Percentiles rank a stretch among this genome's conserved stretches.
Conservation (phyloP, 2,888 invertebrate genomes). For the Cryptus armator region DNA sequence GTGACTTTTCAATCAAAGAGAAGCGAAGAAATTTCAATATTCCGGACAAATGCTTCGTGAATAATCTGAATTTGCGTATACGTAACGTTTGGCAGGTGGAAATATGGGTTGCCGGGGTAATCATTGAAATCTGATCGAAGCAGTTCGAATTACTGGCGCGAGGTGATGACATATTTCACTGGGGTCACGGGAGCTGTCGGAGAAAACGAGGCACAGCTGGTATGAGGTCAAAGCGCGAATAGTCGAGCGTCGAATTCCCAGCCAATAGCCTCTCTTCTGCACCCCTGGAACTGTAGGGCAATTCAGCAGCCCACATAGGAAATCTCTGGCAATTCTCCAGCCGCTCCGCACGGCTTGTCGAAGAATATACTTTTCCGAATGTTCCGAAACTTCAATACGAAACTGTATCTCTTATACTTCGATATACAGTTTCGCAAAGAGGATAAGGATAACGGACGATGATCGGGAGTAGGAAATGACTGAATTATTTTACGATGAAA, state of each 20-base stretch:
- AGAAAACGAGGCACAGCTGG: constrained; percentile 47
- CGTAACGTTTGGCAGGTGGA: not conserved
- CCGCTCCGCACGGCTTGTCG: not conserved
- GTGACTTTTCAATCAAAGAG: not conserved
- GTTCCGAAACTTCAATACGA: constrained; percentile 36
- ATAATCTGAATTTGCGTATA: not conserved
- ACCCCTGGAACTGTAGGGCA: constrained; percentile 19
- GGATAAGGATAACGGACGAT: constrained; percentile 2
- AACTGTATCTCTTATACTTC: constrained; percentile 40
- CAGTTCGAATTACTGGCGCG: constrained; percentile 35
- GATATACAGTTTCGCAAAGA: not conserved
- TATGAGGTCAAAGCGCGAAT: constrained; percentile 40
- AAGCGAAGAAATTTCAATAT: not conserved
- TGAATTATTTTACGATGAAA: no score
- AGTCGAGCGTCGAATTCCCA: constrained; percentile 48
- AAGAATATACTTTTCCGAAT: constrained; percentile 49
- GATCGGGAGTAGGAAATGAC: not conserved
- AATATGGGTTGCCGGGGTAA: constrained; percentile 1
- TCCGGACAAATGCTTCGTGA: not conserved
- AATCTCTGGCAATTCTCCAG: constrained; percentile 65
- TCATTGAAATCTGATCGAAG: constrained; percentile 58
- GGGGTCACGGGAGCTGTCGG: not conserved
- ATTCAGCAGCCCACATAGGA: constrained; percentile 44
- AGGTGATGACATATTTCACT: constrained; percentile 55
- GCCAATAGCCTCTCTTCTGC: constrained; percentile 36